Evolutionary conservation across 2,113 vertebrate species (phyloP).

Genomic region (Origma solitaria): DNA sequence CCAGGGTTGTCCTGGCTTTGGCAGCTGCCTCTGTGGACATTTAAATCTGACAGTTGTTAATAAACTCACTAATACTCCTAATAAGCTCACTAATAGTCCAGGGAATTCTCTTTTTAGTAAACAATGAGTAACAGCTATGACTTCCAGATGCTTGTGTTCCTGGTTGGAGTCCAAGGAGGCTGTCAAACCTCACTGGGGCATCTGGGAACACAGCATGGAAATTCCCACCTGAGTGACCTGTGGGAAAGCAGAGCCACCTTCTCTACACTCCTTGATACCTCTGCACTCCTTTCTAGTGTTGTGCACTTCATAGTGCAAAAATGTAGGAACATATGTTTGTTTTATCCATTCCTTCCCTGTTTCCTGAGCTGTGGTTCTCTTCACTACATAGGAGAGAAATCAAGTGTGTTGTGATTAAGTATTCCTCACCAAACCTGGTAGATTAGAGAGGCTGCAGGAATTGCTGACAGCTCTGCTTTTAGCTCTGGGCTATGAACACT

Average conservation of each 20-base stretch:
- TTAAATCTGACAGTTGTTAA: neutral
- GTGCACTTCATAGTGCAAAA: neutral
- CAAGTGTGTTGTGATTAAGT: neutral
- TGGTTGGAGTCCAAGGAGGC: neutral
- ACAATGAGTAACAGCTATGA: neutral
- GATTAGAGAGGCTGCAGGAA: neutral
- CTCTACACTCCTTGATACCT: neutral
- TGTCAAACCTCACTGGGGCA: neutral
- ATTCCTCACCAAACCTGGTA: neutral
- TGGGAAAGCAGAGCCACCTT: neutral
- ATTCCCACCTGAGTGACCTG: neutral
- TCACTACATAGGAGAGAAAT: neutral
- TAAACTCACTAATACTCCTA: neutral
- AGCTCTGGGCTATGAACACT: neutral
- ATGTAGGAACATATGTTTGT: neutral
- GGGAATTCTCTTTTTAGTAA: neutral
- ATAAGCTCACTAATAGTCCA: neutral
- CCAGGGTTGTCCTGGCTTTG: neutral
- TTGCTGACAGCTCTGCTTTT: neutral
- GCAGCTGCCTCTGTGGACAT: neutral
- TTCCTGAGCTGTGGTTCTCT: neutral
- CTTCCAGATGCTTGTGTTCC: constrained; percentile 10
- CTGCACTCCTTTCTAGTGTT: neutral
- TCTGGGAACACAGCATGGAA: neutral
- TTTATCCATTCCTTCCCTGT: neutral